Evolutionary conservation across 2,113 vertebrate genomes (phyloP), one percentile per base, ranked within the genome.

Genomic region (Rhineura floridana): DNA sequence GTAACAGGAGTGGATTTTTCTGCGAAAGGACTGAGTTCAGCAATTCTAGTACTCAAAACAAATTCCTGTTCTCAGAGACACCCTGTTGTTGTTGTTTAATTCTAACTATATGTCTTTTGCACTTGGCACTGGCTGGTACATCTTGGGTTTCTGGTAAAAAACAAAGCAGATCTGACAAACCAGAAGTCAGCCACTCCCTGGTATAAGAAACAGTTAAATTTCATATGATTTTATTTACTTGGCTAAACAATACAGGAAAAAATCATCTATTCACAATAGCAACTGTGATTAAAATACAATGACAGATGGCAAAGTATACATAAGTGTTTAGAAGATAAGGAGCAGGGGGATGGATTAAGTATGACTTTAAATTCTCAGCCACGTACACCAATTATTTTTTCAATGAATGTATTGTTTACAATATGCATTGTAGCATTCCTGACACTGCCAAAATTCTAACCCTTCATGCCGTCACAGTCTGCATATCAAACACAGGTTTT

Each of bases 281-380:
- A 83, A 81, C 63, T 70, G 28, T 55, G 48, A 69, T 73, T 77
- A 84, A 80, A 84, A 76, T 50, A 69, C 11, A 81, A 67, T 62
- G 83, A 63, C 89, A 85, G 70, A 88, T 88, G 87, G 67, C 70
- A 76, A 88, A 81, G 83, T 33, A 76, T 30, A 48, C 76, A 77
- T 30, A 44, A 79, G 55, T 50, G 28, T 76, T 89, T 62, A 36
- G 62, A 81, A 79, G 48, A 39, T 80, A 69, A 55, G 52, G 39
- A 46, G 70, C 25, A 79, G 70, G 1, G 42, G 8, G 30, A 59
- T 73, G 36, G 70, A 81, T 81, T 33, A 67, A 87, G 69, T 50
- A 87, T 80, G 46, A 69, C 59, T 86, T 89, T 23, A 77, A 52
- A 79, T 73, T 59, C 44, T 87, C 69, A 87, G 17, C 79, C 52